Conservation (phyloP, 2,888 invertebrate species). For the Ptychoptera albimana region DNA sequence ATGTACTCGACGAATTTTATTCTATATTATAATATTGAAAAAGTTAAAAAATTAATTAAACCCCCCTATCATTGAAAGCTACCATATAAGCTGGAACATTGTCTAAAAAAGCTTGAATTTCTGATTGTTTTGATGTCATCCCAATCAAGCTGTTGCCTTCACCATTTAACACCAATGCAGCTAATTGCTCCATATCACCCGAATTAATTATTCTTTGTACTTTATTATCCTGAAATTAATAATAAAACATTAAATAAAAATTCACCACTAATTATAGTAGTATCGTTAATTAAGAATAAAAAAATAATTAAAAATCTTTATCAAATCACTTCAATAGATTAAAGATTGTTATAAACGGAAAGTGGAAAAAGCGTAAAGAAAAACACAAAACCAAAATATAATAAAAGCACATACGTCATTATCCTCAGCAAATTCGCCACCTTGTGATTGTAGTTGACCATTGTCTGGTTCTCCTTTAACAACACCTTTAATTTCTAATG, state of each 20-base stretch:
- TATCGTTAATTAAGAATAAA: background rate
- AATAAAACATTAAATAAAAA: background rate
- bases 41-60: background rate
- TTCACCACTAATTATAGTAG: too few relatives aligned
- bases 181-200: constrained; percentile 80
- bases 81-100: constrained; percentile 82
- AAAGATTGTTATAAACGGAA: background rate
- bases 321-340: background rate
- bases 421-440: constrained; percentile 20
- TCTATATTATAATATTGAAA: constrained; percentile 34
- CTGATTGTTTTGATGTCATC: constrained; percentile 51
- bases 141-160: constrained; percentile 65
- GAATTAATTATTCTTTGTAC: constrained; percentile 48
- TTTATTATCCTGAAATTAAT: constrained; percentile 40
- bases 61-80: constrained; percentile 15
- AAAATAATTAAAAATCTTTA: background rate
- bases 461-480: constrained; percentile 28
- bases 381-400: constrained; percentile 1
- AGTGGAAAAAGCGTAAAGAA: background rate
- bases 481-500: constrained; percentile 28
- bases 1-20: constrained; percentile 81
- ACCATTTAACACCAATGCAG: constrained; percentile 74
- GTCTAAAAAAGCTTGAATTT: constrained; percentile 72
- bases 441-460: constrained; percentile 30
- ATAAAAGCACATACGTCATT: constrained; percentile 17